phyloP scores from a whole-genome alignment of 1,140 invertebrate genomes.

The Elymnias hypermnestra region DNA sequence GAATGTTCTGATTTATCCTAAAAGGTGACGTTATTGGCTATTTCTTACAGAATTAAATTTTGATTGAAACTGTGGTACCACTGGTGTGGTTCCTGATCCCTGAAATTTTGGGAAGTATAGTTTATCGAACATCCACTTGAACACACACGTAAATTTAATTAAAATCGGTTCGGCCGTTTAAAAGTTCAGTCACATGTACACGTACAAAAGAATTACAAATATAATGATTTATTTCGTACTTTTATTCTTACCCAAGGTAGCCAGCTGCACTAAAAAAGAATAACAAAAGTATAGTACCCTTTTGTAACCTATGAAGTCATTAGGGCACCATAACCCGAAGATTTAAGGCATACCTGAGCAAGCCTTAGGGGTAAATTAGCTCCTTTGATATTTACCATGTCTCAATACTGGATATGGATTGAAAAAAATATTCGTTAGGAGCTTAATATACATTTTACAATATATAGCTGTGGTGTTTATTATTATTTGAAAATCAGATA shows the following conservation, averaged over 20 bases:
- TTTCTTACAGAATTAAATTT: too few relatives aligned
- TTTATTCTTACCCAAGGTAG: constrained; percentile 20
- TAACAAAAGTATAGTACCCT: constrained; percentile 16
- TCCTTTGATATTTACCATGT: constrained; percentile 17
- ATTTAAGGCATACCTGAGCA: constrained; percentile 7
- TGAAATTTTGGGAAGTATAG: too few relatives aligned
- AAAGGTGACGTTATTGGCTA: too few relatives aligned
- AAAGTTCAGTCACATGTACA: neutral
- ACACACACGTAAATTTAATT: too few relatives aligned
- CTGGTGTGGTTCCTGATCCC: too few relatives aligned
- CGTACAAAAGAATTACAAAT: neutral
- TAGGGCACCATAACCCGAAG: constrained; percentile 20
- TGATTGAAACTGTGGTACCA: too few relatives aligned
- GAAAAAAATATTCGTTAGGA: too few relatives aligned
- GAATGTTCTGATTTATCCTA: too few relatives aligned
- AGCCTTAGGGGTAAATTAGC: constrained; percentile 11
- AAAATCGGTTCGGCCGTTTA: too few relatives aligned
- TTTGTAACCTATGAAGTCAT: neutral
- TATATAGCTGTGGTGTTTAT: constrained; percentile 8
- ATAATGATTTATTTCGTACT: neutral
- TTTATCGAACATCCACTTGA: too few relatives aligned
- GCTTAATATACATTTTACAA: too few relatives aligned
- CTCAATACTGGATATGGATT: too few relatives aligned
- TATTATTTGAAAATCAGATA: constrained; percentile 10
- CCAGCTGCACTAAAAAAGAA: constrained; percentile 16